Evolutionary conservation across 92 coral and sea anemone species (phyloP), one percentile per base, ranked within the genome.

Genomic region (Siderastrea siderea): DNA sequence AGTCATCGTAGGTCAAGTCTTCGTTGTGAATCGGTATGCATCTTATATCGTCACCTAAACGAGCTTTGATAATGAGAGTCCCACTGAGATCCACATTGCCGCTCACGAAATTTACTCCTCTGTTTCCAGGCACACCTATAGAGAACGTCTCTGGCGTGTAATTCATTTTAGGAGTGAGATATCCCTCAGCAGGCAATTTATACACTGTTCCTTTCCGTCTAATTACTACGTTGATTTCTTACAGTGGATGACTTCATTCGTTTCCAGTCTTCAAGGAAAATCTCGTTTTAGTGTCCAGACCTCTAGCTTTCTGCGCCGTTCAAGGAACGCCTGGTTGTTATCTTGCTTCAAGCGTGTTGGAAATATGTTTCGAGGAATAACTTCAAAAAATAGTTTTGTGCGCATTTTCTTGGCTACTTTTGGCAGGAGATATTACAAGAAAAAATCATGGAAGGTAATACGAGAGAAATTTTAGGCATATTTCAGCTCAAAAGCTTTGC

Each of bases 1-100:
- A 86, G 46, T 98, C 99, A 77, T 98, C 99, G 70, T 98, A 98
- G 46, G 99, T 98, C 51, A 98, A 73, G 66, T 98, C 99, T 93
- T 98, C 99, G 82, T 98, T 98, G 96, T 95, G 99, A 58, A 98
- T 98, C 10, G 99, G 99, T 84, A 98, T 98, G 85, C 98, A 86
- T 58, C 99, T 88, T 55, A 98, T 95, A 80, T 98, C 99, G 70
- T 98, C 96, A 26, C 99, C 99, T 17, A 98, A 77, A 66, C 96
- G 99, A n/a, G 99, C 99, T 87, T 98, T 98, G 58, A 98, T 96
- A 4, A 98, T 93, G 17, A 98, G 87, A 70, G 94, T 93, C 3
- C 98, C 99, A 17, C 96, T 90, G 71, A 98, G 91, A 91, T 98
- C 99, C 84, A 94, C 90, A 16, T 91, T 86, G 13, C 93, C 88